A percentile compares a stretch with the other conserved stretches of the same genome.
These are phyloP conservation scores for Antheraea pernyi DNA, from an alignment of 1,140 invertebrate genomes.

Conservation along the genomic window DNA sequence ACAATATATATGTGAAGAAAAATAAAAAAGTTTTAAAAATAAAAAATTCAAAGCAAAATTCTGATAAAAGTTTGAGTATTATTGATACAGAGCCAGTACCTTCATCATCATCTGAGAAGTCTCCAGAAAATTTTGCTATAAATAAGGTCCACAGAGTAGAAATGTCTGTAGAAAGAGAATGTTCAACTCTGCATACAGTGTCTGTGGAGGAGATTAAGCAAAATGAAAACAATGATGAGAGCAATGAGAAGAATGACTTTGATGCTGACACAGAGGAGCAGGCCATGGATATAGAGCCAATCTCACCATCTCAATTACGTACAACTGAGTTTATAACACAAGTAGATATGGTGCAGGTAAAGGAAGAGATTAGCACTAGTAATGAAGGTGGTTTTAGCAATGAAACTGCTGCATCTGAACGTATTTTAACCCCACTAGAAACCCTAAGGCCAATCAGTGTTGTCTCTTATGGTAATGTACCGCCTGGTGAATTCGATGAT, in stretches of 20 bases:
- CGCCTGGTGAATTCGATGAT: slow-evolving; percentile 54
- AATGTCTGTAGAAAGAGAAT: slow-evolving; percentile 40
- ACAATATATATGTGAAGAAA: slow-evolving; percentile 72
- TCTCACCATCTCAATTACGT: slow-evolving; percentile 37
- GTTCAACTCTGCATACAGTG: slow-evolving; percentile 54
- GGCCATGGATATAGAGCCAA: slow-evolving; percentile 67
- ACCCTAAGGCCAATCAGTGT: slow-evolving; percentile 69
- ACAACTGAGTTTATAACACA: slow-evolving; percentile 31
- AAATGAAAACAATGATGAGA: slow-evolving; percentile 48
- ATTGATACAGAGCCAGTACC: slow-evolving; percentile 40
- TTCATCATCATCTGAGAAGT: slow-evolving; percentile 47
- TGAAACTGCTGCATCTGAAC: slow-evolving; percentile 38
- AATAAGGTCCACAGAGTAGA: slow-evolving; percentile 54
- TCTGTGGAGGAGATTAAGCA: slow-evolving; percentile 77
- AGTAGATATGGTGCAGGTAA: slow-evolving; percentile 52
- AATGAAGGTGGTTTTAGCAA: slow-evolving; percentile 58
- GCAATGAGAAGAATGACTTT: slow-evolving; percentile 40
- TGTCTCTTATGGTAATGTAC: slow-evolving; percentile 64
- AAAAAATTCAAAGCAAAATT: slow-evolving; percentile 58
- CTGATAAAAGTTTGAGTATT: slow-evolving; percentile 22
- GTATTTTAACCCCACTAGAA: slow-evolving; percentile 48
- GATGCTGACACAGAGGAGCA: slow-evolving; percentile 68
- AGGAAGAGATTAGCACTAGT: slow-evolving; percentile 62
- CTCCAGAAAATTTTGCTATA: slow-evolving; percentile 53
- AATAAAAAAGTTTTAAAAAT: slow-evolving; percentile 72